phyloP scores from a whole-genome alignment of 1,140 invertebrate species.

The Hycleus phaleratus region DNA sequence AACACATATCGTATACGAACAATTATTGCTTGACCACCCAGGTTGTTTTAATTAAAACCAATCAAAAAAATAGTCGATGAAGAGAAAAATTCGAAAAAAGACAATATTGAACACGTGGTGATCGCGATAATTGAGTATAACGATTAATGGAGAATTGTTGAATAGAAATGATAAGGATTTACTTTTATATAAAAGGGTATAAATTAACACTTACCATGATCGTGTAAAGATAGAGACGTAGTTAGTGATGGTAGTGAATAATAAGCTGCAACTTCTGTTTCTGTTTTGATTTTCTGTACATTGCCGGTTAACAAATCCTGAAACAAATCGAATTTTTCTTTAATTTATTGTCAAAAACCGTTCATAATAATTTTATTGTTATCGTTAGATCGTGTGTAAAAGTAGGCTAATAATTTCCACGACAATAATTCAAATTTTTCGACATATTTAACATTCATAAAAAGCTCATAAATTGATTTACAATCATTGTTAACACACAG shows the following conservation, averaged over 20 bases:
- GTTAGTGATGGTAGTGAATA: conserved; percentile 28
- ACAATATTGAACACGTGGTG: background rate
- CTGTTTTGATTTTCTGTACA: conserved; percentile 31
- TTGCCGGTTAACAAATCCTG: conserved; percentile 25
- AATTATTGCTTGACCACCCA: background rate
- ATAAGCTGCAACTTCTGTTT: conserved; percentile 23
- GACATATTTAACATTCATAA: conserved; percentile 2
- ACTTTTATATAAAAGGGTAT: background rate
- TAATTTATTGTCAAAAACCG: background rate
- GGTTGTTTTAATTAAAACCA: background rate
- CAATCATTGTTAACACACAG: too few species aligned
- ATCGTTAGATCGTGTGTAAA: conserved; percentile 7
- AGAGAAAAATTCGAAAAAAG: background rate
- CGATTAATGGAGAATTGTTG: background rate
- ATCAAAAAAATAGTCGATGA: background rate
- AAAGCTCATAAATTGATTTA: background rate
- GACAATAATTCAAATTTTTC: conserved; percentile 6
- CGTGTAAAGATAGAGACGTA: conserved; percentile 20
- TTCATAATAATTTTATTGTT: conserved; percentile 16
- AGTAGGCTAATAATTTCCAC: conserved; percentile 16
- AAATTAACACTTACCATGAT: conserved; percentile 1
- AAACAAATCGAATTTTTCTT: conserved; percentile 1
- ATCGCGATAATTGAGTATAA: background rate
- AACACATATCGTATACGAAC: too few species aligned
- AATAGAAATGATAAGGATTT: background rate